Evolutionary conservation across 1,140 invertebrate genomes (phyloP).

Genomic region (Bilobella aurantiaca): DNA sequence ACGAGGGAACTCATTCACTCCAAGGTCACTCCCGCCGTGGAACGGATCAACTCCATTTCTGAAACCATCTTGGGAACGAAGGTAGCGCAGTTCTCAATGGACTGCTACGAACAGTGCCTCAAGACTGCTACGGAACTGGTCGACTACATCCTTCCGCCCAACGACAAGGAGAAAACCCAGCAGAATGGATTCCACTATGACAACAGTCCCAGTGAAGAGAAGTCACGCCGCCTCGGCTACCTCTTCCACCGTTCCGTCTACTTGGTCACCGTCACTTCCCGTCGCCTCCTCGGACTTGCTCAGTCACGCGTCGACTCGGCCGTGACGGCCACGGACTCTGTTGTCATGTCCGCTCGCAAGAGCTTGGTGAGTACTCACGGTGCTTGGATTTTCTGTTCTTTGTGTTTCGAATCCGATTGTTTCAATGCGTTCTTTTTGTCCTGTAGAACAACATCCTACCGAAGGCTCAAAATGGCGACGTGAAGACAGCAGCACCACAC

Average conservation of each 20-base stretch:
- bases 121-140: not conserved
- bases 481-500: not conserved
- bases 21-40: conserved; percentile 18
- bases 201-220: not conserved
- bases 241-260: conserved; percentile 4
- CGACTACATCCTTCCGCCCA: conserved; percentile 23
- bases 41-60: conserved; percentile 11
- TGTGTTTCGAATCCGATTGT: not conserved
- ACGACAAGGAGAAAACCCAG: conserved; percentile 7
- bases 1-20: conserved; percentile 19
- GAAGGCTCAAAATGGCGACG: not conserved
- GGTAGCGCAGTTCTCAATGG: conserved; percentile 17
- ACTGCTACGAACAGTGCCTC: conserved; percentile 20
- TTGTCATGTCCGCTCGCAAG: conserved; percentile 20
- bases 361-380: conserved; percentile 5
- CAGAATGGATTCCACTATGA: conserved; percentile 12
- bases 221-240: not conserved
- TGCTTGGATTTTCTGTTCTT: not conserved
- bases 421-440: not conserved
- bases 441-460: conserved; percentile 9
- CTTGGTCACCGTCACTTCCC: conserved; percentile 4
- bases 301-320: conserved; percentile 15
- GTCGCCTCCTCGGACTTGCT: conserved; percentile 20
- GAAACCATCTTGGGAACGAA: conserved; percentile 15
- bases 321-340: conserved; percentile 17